These are phyloP conservation scores for Xanthostigma xanthostigma DNA, from an alignment of 2,888 invertebrate genomes.

Conservation along the genomic window DNA sequence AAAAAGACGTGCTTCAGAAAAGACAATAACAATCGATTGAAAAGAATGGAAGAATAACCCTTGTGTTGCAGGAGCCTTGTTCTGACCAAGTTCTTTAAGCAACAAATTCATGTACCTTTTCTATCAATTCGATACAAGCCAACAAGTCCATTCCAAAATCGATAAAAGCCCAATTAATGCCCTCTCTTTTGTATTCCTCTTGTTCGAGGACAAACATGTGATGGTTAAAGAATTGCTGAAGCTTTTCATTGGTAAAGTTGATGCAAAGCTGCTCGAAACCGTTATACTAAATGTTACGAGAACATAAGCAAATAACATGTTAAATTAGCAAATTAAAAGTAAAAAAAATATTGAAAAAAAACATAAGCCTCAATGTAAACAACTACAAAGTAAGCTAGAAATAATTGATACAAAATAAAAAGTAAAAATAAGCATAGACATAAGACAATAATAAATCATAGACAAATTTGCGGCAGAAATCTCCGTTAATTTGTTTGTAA, in stretches of 20 bases:
- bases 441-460: neutral
- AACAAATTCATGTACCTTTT: constrained; percentile 31
- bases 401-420: neutral
- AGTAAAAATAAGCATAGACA: neutral
- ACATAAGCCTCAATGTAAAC: neutral
- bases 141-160: constrained; percentile 64
- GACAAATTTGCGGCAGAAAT: too few relatives aligned
- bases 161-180: constrained; percentile 63
- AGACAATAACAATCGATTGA: neutral
- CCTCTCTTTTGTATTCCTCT: constrained; percentile 61
- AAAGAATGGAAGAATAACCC: neutral
- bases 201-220: constrained; percentile 69
- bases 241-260: constrained; percentile 66
- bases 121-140: constrained; percentile 48
- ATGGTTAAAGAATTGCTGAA: constrained; percentile 69
- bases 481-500: too few relatives aligned
- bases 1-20: neutral
- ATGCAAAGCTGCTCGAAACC: constrained; percentile 66
- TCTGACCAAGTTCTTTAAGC: neutral
- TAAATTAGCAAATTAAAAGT: neutral
- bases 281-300: constrained; percentile 38
- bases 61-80: neutral
- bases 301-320: neutral
- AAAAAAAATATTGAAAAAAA: neutral
- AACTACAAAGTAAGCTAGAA: neutral